Evolutionary conservation across 2,888 invertebrate species (phyloP).

Genomic region (Pasiphila rectangulata): DNA sequence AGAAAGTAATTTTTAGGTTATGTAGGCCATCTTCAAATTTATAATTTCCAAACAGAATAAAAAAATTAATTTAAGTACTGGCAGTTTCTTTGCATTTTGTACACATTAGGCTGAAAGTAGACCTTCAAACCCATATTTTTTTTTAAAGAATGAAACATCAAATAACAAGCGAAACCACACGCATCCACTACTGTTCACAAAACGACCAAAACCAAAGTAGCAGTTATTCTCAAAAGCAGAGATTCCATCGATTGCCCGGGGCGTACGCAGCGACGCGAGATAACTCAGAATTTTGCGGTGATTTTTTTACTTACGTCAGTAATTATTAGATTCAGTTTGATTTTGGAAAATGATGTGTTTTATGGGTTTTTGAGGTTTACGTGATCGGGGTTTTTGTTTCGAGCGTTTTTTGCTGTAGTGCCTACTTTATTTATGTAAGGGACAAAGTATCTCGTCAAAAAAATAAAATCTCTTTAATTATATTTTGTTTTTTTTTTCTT

Average conservation of each 20-base stretch:
- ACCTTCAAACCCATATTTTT: no score
- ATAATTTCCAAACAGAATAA: no score
- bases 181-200: slow-evolving; percentile 4
- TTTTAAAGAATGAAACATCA: not conserved
- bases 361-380: slow-evolving; percentile 19
- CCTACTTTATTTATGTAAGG: no score
- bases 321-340: slow-evolving; percentile 23
- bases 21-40: no score
- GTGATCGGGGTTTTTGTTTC: no score
- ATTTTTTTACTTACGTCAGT: slow-evolving; percentile 8
- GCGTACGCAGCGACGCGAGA: slow-evolving; percentile 9
- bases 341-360: slow-evolving; percentile 8
- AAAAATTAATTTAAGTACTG: no score
- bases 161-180: not conserved
- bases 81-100: no score
- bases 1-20: no score
- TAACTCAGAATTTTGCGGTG: slow-evolving; percentile 13
- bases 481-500: no score
- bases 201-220: slow-evolving; percentile 13
- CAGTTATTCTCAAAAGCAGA: slow-evolving; percentile 18
- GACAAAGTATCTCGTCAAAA: no score
- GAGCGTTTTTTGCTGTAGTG: not conserved
- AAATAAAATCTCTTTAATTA: no score
- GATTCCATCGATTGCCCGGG: slow-evolving; percentile 17
- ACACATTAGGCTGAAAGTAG: no score